These are phyloP conservation scores for Orthonevra nobilis DNA, from an alignment of 2,888 invertebrate species.

Conservation along the genomic window DNA sequence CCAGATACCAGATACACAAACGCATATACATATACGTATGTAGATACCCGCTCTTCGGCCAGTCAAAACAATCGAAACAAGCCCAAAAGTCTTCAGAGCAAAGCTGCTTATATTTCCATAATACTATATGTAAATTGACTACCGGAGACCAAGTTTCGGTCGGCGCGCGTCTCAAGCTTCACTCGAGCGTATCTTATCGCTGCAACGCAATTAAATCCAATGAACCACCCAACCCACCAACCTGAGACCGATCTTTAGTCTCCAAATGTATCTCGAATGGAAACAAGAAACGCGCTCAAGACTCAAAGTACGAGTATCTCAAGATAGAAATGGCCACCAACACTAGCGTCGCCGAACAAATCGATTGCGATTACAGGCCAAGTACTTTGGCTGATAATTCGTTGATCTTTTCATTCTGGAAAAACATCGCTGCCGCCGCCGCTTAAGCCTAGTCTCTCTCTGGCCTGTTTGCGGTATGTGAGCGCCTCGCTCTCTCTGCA, in stretches of 20 bases:
- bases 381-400: slow-evolving; percentile 54
- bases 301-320: background rate
- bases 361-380: slow-evolving; percentile 59
- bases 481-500: slow-evolving; percentile 25
- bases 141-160: slow-evolving; percentile 12
- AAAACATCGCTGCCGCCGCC: slow-evolving; percentile 6
- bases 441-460: slow-evolving; percentile 1
- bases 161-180: background rate
- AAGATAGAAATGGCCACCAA: slow-evolving; percentile 13
- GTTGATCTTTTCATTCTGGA: slow-evolving; percentile 58
- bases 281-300: slow-evolving; percentile 21
- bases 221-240: slow-evolving; percentile 38
- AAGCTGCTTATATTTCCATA: no score
- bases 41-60: background rate
- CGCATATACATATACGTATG: background rate
- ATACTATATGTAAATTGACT: no score
- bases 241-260: slow-evolving; percentile 4
- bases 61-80: background rate
- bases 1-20: background rate
- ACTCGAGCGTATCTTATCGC: slow-evolving; percentile 33
- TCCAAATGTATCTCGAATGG: slow-evolving; percentile 21
- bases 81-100: no score
- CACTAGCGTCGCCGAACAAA: slow-evolving; percentile 18
- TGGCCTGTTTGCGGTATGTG: no score
- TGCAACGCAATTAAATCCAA: slow-evolving; percentile 50